Evolutionary conservation across 1,140 invertebrate species (phyloP), one percentile per base, ranked within the genome.

Genomic region (Scylla paramamosain): DNA sequence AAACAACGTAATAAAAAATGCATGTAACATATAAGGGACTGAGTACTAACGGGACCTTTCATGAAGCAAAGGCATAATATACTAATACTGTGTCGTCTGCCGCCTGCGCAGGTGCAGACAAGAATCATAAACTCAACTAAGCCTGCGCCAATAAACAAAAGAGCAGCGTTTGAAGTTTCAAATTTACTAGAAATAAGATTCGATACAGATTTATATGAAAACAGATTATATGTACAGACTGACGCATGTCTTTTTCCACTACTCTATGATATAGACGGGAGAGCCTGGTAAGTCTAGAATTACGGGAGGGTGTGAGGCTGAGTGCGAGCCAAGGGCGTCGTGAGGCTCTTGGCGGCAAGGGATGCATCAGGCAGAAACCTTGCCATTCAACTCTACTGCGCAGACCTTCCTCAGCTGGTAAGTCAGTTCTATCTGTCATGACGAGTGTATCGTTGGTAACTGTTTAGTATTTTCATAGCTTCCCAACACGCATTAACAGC

Each of bases 61-160:
- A 59, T 59, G 52, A 12, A 59, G 16, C 10, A 2, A 39, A 39
- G n/a, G n/a, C n/a, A n/a, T n/a, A n/a, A n/a, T n/a, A 48, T 7
- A 48, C 46, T 48, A 48, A 48, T 7, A 48, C 4, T 48, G 14
- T 48, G 46, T 67, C 10, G 59, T n/a, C 10, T 20, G 52, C 20
- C 52, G 52, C 20, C 67, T 77, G 67, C 67, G n/a, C 67, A 77
- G 67, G n/a, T 77, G 67, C 67, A 77, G 67, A 77, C 67, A 77
- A 77, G 52, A 77, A 77, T 20, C 67, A 77, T 77, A 77, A 77
- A 77, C 67, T n/a, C 67, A 77, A 7, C 20, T 77, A 77, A n/a
- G n/a, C 20, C 2, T 77, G 67, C 6, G 20, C 25, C 1, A 12
- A n/a, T 7, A 77, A 77, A 77, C 67, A 77, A 77, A 77, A 77